A percentile compares a stretch with the other conserved stretches of the same genome.
phyloP scores from a whole-genome alignment of 2,113 vertebrate genomes.

The Menura novaehollandiae region DNA sequence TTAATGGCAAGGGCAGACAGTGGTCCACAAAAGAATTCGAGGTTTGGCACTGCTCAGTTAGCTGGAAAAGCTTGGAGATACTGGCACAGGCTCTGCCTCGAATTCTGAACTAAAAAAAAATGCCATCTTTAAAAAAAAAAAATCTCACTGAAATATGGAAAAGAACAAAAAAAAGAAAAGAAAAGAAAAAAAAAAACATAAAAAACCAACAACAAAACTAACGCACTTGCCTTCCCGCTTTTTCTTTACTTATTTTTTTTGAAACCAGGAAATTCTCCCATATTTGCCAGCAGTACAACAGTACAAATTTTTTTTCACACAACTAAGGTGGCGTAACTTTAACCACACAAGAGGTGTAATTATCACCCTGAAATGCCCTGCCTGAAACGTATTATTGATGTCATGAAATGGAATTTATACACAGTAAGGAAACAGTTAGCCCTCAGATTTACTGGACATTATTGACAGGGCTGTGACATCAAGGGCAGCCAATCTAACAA shows the following conservation, averaged over 20 bases:
- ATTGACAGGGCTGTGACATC: not conserved
- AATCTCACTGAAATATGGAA: not conserved
- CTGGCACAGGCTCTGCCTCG: not conserved
- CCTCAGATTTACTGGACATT: slow-evolving; percentile 41
- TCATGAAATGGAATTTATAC: slow-evolving; percentile 40
- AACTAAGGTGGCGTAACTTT: slow-evolving; percentile 35
- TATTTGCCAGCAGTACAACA: not conserved
- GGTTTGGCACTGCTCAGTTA: not conserved
- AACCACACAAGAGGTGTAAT: slow-evolving; percentile 56
- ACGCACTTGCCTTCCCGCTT: not conserved
- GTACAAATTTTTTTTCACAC: not conserved
- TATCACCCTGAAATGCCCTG: slow-evolving; percentile 47
- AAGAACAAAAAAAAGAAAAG: not conserved
- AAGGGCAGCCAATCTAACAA: not conserved
- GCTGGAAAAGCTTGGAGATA: not conserved
- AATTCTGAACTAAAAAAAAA: not conserved
- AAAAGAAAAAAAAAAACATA: not conserved
- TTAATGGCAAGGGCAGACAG: not conserved
- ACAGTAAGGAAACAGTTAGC: slow-evolving; percentile 22
- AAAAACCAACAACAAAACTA: not conserved
- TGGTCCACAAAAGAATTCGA: not conserved
- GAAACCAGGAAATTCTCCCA: not conserved
- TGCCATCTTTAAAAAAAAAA: not conserved
- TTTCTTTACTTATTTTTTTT: not conserved
- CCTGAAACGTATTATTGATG: slow-evolving; percentile 36